phyloP scores from a whole-genome alignment of 2,797 vertebrate species.

The Catostomus latipinnis region DNA sequence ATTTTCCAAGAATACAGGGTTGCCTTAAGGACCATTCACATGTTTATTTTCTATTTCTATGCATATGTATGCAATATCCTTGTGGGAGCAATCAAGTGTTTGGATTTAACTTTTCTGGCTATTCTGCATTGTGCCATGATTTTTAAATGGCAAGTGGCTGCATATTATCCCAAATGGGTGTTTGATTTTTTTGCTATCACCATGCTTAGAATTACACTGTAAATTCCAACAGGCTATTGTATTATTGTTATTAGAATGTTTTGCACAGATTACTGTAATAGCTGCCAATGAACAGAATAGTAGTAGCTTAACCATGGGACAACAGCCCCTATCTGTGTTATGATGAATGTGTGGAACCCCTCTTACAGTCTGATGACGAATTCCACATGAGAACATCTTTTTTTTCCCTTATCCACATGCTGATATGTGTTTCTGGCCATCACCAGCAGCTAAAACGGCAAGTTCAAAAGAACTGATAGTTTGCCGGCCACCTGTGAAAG shows the following conservation, averaged over 20 bases:
- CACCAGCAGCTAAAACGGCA: slow-evolving; percentile 11
- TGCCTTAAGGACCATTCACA: not conserved
- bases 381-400: slow-evolving; percentile 22
- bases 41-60: not conserved
- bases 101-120: not conserved
- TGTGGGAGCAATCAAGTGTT: too few species aligned
- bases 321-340: not conserved
- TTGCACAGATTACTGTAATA: not conserved
- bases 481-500: slow-evolving; percentile 17
- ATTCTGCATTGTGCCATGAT: too few species aligned
- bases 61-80: not conserved
- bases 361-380: not conserved
- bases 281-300: not conserved
- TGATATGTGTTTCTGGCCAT: slow-evolving; percentile 29
- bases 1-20: not conserved
- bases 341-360: not conserved
- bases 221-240: not conserved
- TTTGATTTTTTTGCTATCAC: not conserved
- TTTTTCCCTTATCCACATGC: slow-evolving; percentile 22
- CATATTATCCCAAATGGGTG: not conserved
- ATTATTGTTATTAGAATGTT: not conserved
- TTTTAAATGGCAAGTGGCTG: not conserved
- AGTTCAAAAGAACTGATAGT: slow-evolving; percentile 12
- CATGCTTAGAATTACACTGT: not conserved
- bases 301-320: not conserved